A percentile compares a stretch with the other conserved stretches of the same genome.
These are phyloP conservation scores for Spheniscus humboldti DNA, from an alignment of 2,797 vertebrate species.

Conservation along the genomic window DNA sequence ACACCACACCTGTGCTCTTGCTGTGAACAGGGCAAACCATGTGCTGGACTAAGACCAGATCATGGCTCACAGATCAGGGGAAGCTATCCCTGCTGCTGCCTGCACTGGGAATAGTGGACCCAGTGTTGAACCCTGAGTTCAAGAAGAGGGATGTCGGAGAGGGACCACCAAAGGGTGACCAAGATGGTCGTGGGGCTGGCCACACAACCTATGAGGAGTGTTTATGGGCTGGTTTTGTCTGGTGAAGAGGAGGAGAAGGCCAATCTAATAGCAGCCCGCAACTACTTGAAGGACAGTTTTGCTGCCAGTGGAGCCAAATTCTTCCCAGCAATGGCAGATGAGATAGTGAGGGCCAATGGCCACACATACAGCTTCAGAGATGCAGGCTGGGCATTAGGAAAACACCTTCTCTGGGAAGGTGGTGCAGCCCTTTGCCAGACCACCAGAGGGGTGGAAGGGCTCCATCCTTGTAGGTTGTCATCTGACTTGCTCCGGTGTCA, in stretches of 20 bases:
- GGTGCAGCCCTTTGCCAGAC: not conserved
- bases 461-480: not conserved
- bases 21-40: not conserved
- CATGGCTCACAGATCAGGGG: not conserved
- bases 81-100: not conserved
- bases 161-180: not conserved
- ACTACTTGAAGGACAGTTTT: not conserved
- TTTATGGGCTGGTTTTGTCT: not conserved
- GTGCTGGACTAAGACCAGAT: not conserved
- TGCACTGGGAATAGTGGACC: not conserved
- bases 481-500: not conserved
- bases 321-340: not conserved
- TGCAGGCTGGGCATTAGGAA: not conserved
- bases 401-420: not conserved
- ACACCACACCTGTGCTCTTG: not conserved
- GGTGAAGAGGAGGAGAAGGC: not conserved
- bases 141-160: not conserved
- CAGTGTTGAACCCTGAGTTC: not conserved
- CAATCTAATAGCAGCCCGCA: accelerated
- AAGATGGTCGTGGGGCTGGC: not conserved
- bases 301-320: not conserved
- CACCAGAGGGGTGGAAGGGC: not conserved
- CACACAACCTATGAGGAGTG: not conserved
- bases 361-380: not conserved
- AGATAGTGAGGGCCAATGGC: not conserved